Evolutionary conservation across 2,113 vertebrate species (phyloP).

Genomic region (Cyprinodon brontotheroides): DNA sequence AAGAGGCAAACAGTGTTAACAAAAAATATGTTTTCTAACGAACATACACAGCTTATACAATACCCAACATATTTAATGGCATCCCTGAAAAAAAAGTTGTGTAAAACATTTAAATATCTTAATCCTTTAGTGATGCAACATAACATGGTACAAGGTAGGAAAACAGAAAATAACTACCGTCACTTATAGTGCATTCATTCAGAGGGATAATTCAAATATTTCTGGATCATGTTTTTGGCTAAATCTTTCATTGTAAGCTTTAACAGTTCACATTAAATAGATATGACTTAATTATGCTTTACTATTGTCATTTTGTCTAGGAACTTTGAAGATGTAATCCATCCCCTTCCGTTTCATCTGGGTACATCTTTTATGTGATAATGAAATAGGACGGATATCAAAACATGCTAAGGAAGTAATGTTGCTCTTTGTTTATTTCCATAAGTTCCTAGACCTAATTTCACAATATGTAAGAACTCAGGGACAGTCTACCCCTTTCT

Average conservation of each 20-base stretch:
- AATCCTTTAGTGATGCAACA: neutral
- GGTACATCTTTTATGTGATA: too few relatives aligned
- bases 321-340: too few relatives aligned
- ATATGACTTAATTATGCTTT: neutral
- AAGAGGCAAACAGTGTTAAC: neutral
- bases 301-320: too few relatives aligned
- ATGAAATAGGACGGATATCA: too few relatives aligned
- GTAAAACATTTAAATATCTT: neutral
- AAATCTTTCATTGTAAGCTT: neutral
- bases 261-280: neutral
- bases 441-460: too few relatives aligned
- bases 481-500: too few relatives aligned
- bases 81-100: neutral
- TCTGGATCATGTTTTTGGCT: neutral
- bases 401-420: too few relatives aligned
- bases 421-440: too few relatives aligned
- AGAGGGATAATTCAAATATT: neutral
- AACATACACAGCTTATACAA: neutral
- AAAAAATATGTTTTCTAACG: too few relatives aligned
- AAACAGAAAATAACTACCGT: too few relatives aligned
- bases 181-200: neutral
- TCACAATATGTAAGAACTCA: too few relatives aligned
- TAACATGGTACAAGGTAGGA: neutral
- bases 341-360: too few relatives aligned
- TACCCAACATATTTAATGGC: neutral